Evolutionary conservation across 2,888 invertebrate species (phyloP).

Genomic region (Diarsia brunnea): DNA sequence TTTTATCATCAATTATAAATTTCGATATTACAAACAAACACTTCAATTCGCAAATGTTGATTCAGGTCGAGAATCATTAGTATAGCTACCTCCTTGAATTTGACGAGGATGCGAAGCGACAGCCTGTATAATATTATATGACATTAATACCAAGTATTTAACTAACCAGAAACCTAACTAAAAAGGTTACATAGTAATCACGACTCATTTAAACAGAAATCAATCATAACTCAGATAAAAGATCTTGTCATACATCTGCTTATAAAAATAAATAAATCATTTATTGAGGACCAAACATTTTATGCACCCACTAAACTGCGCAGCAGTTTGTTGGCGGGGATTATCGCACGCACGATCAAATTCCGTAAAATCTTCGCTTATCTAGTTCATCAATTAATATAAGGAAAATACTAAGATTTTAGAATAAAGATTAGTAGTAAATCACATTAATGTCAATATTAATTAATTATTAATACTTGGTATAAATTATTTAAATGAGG

Average conservation of each 20-base stretch:
- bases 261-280: not conserved
- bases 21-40: no score
- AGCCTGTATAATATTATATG: not conserved
- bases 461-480: constrained; percentile 31
- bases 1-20: no score
- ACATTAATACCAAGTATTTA: constrained; percentile 3
- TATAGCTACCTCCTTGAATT: no score
- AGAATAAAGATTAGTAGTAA: constrained; percentile 19
- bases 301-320: no score
- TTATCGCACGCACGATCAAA: constrained; percentile 7
- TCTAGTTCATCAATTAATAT: not conserved
- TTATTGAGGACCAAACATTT: no score
- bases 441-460: constrained; percentile 31
- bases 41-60: no score
- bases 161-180: no score
- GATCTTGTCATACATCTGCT: constrained; percentile 4
- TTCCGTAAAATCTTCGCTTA: constrained; percentile 12
- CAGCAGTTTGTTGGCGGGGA: no score
- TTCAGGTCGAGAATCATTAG: no score
- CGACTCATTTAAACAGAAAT: not conserved
- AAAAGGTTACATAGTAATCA: constrained; percentile 4
- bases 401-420: not conserved
- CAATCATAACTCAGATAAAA: not conserved
- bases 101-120: no score
- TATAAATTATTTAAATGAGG: constrained; percentile 29